Evolutionary conservation across 1,140 invertebrate genomes (phyloP).

Genomic region (Alviniconcha marisindica): DNA sequence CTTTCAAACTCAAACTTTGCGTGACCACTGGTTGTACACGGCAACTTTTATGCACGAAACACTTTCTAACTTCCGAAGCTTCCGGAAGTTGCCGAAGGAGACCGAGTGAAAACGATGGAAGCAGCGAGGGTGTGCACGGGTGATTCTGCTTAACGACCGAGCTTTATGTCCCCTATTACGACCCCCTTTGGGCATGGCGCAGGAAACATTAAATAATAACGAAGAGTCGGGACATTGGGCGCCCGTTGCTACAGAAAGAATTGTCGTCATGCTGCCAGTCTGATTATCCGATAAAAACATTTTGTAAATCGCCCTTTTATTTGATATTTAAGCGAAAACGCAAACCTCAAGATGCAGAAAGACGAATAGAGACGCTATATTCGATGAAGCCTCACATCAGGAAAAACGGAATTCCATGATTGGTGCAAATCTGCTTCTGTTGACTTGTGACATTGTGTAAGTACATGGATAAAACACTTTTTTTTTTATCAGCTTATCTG

Average conservation of each 20-base stretch:
- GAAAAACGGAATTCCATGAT: too few species aligned
- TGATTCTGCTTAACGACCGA: neutral
- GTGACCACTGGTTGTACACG: slow-evolving; percentile 4
- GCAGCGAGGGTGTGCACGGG: neutral
- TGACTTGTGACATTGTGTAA: too few species aligned
- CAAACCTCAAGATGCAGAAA: too few species aligned
- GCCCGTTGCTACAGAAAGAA: neutral
- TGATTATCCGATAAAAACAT: neutral
- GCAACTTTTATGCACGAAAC: slow-evolving; percentile 31
- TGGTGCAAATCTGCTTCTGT: too few species aligned
- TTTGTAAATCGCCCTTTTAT: too few species aligned
- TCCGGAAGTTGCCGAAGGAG: slow-evolving; percentile 28
- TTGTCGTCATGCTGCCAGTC: slow-evolving; percentile 1
- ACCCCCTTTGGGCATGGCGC: neutral
- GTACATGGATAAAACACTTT: too few species aligned
- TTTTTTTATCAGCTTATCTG: too few species aligned
- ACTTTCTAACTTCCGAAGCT: slow-evolving; percentile 30
- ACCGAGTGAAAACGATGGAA: slow-evolving; percentile 22
- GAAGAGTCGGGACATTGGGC: slow-evolving; percentile 5
- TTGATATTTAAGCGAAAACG: too few species aligned
- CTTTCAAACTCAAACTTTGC: slow-evolving; percentile 27
- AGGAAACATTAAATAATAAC: slow-evolving; percentile 34
- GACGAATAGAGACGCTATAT: too few species aligned
- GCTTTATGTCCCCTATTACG: neutral
- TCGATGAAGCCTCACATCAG: too few species aligned